Base-by-base conservation (phyloP, 2,888 invertebrate genomes). In the Orgyia antiqua region DNA sequence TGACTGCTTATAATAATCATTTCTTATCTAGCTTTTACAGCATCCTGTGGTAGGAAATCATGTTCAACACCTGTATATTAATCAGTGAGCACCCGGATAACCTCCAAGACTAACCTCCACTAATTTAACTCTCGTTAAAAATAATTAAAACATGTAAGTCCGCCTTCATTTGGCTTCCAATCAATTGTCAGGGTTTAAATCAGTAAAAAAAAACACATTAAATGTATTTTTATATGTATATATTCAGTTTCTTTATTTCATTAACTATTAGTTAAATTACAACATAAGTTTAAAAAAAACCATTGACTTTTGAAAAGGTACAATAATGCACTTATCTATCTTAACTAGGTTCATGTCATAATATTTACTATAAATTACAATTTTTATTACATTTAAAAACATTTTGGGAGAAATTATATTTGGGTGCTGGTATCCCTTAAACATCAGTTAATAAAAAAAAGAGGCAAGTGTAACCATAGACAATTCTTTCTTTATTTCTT, bases 241-340 rank as follows among this genome's bases (percentile, higher is more conserved):
- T 84, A 84, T 82, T 84, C 79, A 75, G 80, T 76, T 83, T 83
- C 73, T 83, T 77, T 83, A 82, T 77, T 78, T 80, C 76, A 79
- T 78, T 82, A 80, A 67, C 79, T 84, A 84, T 80, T 68, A 76
- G 59, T 39, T 45, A 51, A 42, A 78, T 68, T 78, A 78, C 71
- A 83, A 77, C 75, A 80, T 78, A 83, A 80, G 51, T 73, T 68
- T 73, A 80, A 80, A 69, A 83, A 84, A 82, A 74, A 76, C 80
- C 80, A 82, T 68, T 71, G 76, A 82, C 74, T 80, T 64, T 73
- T 74, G 45, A 67, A 69, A 73, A 63, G 64, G 65, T 58, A 67
- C 71, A 71, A 61, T 63, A 62, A 60, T 58, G 55, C 58, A 63
- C 68, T 74, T 75, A 72, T 48, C 68, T 78, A 77, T 74, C 72